These are phyloP conservation scores for Glaucomys volans DNA, from an alignment of 2,113 vertebrate species.

Conservation along the genomic window DNA sequence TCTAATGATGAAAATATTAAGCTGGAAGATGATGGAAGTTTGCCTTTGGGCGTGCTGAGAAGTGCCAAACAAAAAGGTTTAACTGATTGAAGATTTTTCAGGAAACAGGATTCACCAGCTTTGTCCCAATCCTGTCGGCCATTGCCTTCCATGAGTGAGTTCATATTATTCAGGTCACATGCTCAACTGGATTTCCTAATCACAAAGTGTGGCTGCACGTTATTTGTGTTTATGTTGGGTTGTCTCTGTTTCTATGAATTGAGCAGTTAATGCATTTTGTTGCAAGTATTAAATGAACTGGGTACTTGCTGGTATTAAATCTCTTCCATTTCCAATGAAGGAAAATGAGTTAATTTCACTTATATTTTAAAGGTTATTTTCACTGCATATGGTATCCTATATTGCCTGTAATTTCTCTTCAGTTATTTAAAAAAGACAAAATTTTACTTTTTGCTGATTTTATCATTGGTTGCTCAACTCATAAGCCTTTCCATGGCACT, in stretches of 20 bases:
- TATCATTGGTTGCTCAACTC: not conserved
- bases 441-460: not conserved
- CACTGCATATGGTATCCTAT: not conserved
- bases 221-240: not conserved
- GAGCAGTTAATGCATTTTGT: not conserved
- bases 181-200: not conserved
- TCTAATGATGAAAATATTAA: not conserved
- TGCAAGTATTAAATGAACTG: not conserved
- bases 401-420: not conserved
- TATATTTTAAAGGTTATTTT: not conserved
- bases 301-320: not conserved
- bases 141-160: no score
- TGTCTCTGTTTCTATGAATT: not conserved
- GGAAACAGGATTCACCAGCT: fast-evolving
- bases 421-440: not conserved
- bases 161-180: not conserved
- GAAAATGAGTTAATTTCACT: not conserved
- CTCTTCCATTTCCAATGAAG: not conserved
- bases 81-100: fast-evolving
- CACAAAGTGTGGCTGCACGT: not conserved
- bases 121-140: not conserved
- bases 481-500: not conserved
- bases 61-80: not conserved
- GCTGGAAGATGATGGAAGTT: not conserved
- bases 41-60: not conserved